Evolutionary conservation across 1,140 invertebrate genomes (phyloP), one percentile per base, ranked within the genome.

Genomic region (Drosophila guanche): DNA sequence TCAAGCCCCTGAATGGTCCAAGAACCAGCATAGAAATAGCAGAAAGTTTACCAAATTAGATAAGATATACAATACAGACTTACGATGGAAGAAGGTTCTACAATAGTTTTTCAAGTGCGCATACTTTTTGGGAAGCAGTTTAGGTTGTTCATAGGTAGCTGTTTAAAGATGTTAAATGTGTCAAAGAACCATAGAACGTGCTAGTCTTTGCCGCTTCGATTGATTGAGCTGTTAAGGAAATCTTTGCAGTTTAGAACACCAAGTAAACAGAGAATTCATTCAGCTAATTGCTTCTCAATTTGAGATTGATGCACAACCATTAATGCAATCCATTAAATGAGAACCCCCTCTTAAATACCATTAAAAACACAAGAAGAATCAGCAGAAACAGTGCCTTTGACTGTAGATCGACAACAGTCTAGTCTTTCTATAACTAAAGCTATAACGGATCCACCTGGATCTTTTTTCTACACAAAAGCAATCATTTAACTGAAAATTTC

Each of bases 301-400:
- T 33, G 7, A 33, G 16, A 33, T 8, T 33, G 29, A 33, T 20
- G 16, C 16, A 20, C 16, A 20, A 20, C 16, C 16, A 56, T 51
- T 40, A 50, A 50, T 27, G 43, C 72, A 60, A 40, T 56, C 20
- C 23, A 25, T 50, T 6, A 47, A 10, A 47, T 23, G n/a, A 41
- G 16, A 63, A 55, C 29, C 4, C 14, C 4, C n/a, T 12, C 29
- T 8, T 22, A 20, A 22, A 37, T n/a, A 51, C 14, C 52, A 58
- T 23, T 54, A 23, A 48, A 53, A 68, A 33, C 12, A 41, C 61
- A 48, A 77, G 51, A 61, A 63, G 16, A 60, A 72, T 59, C 68
- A 72, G 56, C 72, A 5, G 25, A 78, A 86, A 88, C 62, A 88
- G 83, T 88, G 83, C 83, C 83, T 88, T 88, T 76, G 79, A 88